These are phyloP conservation scores for Sebastolobus altivelis DNA, from an alignment of 2,797 vertebrate genomes.

Conservation along the genomic window DNA sequence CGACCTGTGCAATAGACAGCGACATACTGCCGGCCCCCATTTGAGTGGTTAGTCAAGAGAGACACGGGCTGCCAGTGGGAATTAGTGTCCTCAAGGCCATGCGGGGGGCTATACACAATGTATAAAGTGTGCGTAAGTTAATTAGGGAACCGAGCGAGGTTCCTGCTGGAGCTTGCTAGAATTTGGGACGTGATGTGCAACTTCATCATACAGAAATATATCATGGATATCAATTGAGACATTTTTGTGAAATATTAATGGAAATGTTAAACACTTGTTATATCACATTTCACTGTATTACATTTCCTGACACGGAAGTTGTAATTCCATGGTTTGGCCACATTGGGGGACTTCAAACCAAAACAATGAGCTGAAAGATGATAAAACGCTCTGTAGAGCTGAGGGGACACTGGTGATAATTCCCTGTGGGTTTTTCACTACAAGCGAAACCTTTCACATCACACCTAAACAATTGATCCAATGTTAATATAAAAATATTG, in stretches of 20 bases:
- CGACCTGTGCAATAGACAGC: conserved; percentile 62
- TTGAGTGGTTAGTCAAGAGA: conserved; percentile 59
- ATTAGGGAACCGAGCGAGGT: conserved; percentile 45
- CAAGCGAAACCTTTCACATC: neutral
- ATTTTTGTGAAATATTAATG: conserved; percentile 17
- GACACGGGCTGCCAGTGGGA: conserved; percentile 57
- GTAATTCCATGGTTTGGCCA: no score
- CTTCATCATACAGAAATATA: conserved; percentile 24
- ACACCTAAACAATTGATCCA: neutral
- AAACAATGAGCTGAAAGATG: no score
- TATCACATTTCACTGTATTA: conserved; percentile 39
- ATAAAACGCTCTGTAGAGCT: neutral
- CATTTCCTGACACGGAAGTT: no score
- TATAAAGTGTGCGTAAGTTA: conserved; percentile 55
- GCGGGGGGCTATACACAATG: conserved; percentile 15
- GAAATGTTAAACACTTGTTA: conserved; percentile 28
- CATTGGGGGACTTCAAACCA: no score
- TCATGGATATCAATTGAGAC: conserved; percentile 9
- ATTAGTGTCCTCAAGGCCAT: conserved; percentile 57
- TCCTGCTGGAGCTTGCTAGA: conserved; percentile 27
- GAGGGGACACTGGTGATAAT: neutral
- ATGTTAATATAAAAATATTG: neutral
- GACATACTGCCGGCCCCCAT: conserved; percentile 50
- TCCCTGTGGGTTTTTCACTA: neutral
- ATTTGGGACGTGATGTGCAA: conserved; percentile 30